These are phyloP conservation scores for Lordiphosa clarofinis DNA, from an alignment of 1,140 invertebrate genomes.

Conservation along the genomic window DNA sequence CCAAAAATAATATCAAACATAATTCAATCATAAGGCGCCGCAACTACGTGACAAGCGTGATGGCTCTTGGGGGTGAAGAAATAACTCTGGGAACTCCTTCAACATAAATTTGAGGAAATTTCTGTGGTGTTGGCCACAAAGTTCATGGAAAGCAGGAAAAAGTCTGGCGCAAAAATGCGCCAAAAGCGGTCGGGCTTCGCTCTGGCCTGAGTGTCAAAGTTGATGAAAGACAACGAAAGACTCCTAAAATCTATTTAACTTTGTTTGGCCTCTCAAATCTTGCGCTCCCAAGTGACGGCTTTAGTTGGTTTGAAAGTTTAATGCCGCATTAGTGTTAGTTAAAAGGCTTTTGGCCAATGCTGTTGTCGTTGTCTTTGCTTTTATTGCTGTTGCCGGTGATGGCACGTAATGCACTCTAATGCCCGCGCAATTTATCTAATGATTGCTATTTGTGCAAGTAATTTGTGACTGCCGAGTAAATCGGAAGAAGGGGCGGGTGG, in stretches of 20 bases:
- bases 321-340: constrained; percentile 47
- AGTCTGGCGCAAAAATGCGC: background rate
- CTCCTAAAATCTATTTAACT: constrained; percentile 19
- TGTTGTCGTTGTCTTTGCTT: constrained; percentile 26
- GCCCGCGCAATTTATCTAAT: constrained; percentile 50
- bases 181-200: background rate
- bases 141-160: constrained; percentile 37
- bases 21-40: constrained; percentile 44
- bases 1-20: constrained; percentile 37
- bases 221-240: constrained; percentile 41
- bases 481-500: background rate
- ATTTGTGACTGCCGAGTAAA: constrained; percentile 27
- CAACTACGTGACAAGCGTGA: constrained; percentile 59
- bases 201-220: constrained; percentile 51
- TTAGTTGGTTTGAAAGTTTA: constrained; percentile 64
- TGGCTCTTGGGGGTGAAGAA: constrained; percentile 29
- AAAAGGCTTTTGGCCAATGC: constrained; percentile 26
- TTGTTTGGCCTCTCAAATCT: constrained; percentile 12
- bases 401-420: constrained; percentile 53
- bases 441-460: constrained; percentile 52
- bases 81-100: constrained; percentile 39
- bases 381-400: constrained; percentile 29
- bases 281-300: constrained; percentile 19
- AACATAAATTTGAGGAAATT: constrained; percentile 37
- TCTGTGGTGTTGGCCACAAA: constrained; percentile 9